Conservation (phyloP, 2,797 vertebrate genomes). For the Alosa sapidissima region DNA sequence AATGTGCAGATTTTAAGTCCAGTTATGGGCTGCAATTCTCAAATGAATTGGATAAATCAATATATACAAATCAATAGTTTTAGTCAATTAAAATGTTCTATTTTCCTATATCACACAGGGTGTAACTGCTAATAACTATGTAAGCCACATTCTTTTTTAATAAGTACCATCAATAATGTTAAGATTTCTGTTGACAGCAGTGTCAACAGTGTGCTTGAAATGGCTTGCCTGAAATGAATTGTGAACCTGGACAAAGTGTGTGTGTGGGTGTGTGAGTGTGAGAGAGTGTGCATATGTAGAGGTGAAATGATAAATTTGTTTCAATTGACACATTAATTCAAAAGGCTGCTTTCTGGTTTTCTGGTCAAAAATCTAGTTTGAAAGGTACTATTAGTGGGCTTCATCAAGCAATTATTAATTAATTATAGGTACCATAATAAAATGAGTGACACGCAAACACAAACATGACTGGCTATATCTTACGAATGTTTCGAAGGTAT, state of each 20-base stretch:
- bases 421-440: not conserved
- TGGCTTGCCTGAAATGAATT: not conserved
- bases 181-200: not conserved
- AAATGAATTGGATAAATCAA: not conserved
- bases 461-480: not conserved
- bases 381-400: not conserved
- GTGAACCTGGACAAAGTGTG: not conserved
- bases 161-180: not conserved
- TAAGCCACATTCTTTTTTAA: not conserved
- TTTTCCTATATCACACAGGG: not conserved
- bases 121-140: not conserved
- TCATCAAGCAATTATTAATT: no score
- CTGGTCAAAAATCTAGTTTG: not conserved
- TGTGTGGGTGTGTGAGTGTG: conserved; percentile 39
- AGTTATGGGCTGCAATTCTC: conserved; percentile 10
- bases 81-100: not conserved
- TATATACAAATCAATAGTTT: conserved; percentile 13
- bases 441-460: not conserved
- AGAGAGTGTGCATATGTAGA: conserved; percentile 23
- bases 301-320: conserved; percentile 27
- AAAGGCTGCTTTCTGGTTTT: not conserved
- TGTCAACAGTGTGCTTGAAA: not conserved
- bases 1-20: not conserved
- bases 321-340: conserved; percentile 10
- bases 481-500: not conserved